phyloP scores from a whole-genome alignment of 2,888 invertebrate genomes.

The Dryobotodes eremita region DNA sequence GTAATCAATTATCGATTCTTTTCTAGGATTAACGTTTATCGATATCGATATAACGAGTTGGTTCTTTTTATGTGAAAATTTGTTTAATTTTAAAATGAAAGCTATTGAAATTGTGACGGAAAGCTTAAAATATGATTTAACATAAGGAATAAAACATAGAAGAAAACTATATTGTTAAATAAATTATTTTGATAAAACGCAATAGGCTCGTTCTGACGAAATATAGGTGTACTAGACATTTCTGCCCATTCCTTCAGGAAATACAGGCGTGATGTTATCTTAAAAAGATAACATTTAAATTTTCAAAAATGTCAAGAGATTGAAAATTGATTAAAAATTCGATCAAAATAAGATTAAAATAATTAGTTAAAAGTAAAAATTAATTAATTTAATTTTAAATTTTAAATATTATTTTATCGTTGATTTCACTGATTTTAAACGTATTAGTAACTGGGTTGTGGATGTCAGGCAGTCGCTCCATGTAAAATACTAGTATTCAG shows the following conservation, averaged over 20 bases:
- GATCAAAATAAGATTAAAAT: constrained; percentile 27
- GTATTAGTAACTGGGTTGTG: not conserved
- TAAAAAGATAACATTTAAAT: not conserved
- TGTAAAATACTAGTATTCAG: constrained; percentile 1
- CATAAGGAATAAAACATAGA: not conserved
- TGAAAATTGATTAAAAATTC: constrained; percentile 15
- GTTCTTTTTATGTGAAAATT: not conserved
- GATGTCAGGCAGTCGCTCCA: not conserved
- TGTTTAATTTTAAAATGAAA: constrained; percentile 2
- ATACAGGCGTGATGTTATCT: not conserved
- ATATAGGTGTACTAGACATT: not conserved
- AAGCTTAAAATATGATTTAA: not conserved
- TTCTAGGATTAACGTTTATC: not conserved
- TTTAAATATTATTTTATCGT: not conserved
- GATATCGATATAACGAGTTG: not conserved
- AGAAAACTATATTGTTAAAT: not conserved
- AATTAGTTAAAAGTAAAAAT: not conserved
- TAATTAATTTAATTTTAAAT: not conserved
- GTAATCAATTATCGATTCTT: not conserved
- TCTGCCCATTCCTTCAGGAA: fast-evolving
- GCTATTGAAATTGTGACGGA: not conserved
- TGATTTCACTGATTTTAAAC: constrained; percentile 13
- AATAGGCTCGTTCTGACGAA: not conserved
- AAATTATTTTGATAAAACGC: not conserved
- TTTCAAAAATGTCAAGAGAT: not conserved